Base-by-base conservation (phyloP, 2,888 invertebrate species). In the Drosophila gaucha region DNA sequence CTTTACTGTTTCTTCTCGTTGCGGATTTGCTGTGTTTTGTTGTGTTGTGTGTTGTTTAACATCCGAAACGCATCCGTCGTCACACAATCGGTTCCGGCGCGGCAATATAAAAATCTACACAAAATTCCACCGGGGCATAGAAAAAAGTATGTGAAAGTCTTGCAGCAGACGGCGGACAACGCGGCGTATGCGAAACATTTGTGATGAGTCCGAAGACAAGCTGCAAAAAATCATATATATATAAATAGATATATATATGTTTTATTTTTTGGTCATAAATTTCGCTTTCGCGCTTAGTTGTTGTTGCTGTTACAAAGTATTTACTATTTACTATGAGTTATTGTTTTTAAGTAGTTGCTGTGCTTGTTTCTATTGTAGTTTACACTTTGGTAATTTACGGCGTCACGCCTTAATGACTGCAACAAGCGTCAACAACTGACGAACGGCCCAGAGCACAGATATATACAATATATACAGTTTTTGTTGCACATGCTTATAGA, bases 391-490 rank as follows among this genome's bases (percentile, higher is more conserved):
- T 76, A 76, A 83, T 86, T 82, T 73, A 79, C 80, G 67, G 71
- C 86, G 83, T 86, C 73, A 86, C 87, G 85, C 83, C 78, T 87
- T 86, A 87, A 86, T 86, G 88, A 74, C 62, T 83, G 68, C 74
- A 66, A 58, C 76, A 67, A 73, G 64, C 73, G 73, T 74, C 73
- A 78, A 62, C 72, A 65, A 76, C 63, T 68, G 76, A 73, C 50
- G 58, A 51, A 49, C 38, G 18, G 41, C 12, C 52, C 20, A 62
- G 51, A 54, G 41, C 46, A n/a, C 3, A 30, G 12, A 44, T 44
- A 28, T 44, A 28, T 18, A 16, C 10, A 9, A 30, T 6, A 18
- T 18, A 26, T 26, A 41, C n/a, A 24, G 12, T 39, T 44, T 63
- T 38, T 55, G 59, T 65, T 74, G 58, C 74, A 74, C 56, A 74